Percentiles rank a stretch among this genome's conserved stretches.
Evolutionary conservation across 1,140 invertebrate genomes (phyloP).

Genomic region (Drosophila bocki): DNA sequence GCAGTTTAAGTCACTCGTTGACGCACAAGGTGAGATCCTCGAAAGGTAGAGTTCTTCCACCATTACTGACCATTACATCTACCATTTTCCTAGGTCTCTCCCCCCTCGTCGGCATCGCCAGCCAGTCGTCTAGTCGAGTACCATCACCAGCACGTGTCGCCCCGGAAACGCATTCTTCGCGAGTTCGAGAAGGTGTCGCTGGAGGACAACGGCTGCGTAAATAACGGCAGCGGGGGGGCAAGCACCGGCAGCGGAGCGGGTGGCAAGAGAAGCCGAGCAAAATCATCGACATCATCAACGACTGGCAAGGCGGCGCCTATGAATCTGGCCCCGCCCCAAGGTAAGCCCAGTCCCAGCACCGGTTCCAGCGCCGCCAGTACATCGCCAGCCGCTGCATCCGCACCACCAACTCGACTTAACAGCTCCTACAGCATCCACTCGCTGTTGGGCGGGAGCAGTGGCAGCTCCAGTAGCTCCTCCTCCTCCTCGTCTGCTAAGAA

Average conservation of each 20-base stretch:
- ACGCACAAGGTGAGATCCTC: constrained; percentile 63
- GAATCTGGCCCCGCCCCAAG: constrained; percentile 59
- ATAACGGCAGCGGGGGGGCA: constrained; percentile 53
- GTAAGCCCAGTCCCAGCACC: constrained; percentile 45
- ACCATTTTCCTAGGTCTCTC: constrained; percentile 54
- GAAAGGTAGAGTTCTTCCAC: not conserved
- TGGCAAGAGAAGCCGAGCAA: constrained; percentile 86
- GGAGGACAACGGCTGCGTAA: constrained; percentile 86
- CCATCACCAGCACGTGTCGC: constrained; percentile 88
- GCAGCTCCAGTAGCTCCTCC: constrained; percentile 40
- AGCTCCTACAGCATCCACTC: constrained; percentile 93
- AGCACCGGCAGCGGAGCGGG: constrained; percentile 74
- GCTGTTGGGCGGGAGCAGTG: constrained; percentile 87
- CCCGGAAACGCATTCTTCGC: constrained; percentile 90
- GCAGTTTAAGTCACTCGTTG: constrained; percentile 66
- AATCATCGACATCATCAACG: constrained; percentile 54
- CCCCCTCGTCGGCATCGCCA: constrained; percentile 67
- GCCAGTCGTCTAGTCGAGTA: constrained; percentile 81
- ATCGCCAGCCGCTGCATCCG: constrained; percentile 46
- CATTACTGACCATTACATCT: not conserved
- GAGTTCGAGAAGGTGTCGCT: constrained; percentile 90
- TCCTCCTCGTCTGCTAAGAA: constrained; percentile 49
- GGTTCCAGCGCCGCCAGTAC: constrained; percentile 30
- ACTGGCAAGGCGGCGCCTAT: constrained; percentile 53
- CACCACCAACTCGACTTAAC: constrained; percentile 76